phyloP scores from a whole-genome alignment of 2,113 vertebrate genomes.

The Manacus vitellinus region DNA sequence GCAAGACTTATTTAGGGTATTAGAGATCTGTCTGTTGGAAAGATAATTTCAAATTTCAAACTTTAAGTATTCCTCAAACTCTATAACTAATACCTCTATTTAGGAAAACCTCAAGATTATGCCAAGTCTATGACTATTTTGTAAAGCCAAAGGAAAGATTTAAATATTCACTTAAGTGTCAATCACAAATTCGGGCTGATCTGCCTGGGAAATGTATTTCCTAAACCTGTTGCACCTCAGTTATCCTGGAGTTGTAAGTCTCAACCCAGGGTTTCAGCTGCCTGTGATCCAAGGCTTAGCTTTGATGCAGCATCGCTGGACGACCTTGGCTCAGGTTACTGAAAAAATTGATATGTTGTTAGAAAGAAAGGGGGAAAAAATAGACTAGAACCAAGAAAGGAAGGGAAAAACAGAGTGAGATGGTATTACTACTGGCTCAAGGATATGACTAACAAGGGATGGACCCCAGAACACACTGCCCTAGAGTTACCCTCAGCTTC shows the following conservation, averaged over 20 bases:
- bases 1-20: background rate
- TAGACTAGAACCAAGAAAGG: background rate
- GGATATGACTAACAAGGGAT: background rate
- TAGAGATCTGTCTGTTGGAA: background rate
- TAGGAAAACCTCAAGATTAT: constrained; percentile 4
- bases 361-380: background rate
- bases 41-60: background rate
- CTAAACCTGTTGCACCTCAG: background rate
- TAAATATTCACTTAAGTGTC: background rate
- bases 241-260: background rate
- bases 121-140: background rate
- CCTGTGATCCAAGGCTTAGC: background rate
- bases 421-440: background rate
- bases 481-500: background rate
- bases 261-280: background rate
- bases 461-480: background rate
- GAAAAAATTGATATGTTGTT: background rate
- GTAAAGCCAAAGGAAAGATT: background rate
- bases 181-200: background rate
- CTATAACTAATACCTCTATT: background rate
- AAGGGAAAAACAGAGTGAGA: background rate
- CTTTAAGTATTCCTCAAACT: background rate
- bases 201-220: background rate
- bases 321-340: background rate
- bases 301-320: background rate